These are phyloP conservation scores for Scelioninae gen. 1 DNA, from an alignment of 2,888 invertebrate genomes.

Conservation along the genomic window DNA sequence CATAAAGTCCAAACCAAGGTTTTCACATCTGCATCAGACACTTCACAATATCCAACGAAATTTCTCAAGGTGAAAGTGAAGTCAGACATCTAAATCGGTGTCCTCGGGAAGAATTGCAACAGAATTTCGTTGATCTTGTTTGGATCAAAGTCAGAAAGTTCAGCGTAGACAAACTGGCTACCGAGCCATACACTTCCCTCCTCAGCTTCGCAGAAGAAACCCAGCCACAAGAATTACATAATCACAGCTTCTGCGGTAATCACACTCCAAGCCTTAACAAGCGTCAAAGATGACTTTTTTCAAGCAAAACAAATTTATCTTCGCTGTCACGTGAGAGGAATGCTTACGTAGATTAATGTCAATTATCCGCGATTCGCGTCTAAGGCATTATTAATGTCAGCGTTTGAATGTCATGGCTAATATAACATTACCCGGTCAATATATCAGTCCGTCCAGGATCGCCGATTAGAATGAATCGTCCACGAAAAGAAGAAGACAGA, in stretches of 20 bases:
- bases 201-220: slow-evolving; percentile 36
- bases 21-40: too few relatives aligned
- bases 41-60: too few relatives aligned
- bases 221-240: slow-evolving; percentile 44
- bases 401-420: slow-evolving; percentile 70
- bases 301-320: slow-evolving; percentile 71
- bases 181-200: background rate
- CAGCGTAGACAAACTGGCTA: too few relatives aligned
- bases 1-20: too few relatives aligned
- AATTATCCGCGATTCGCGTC: slow-evolving; percentile 67
- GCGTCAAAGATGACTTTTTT: slow-evolving; percentile 67
- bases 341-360: slow-evolving; percentile 70
- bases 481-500: slow-evolving; percentile 8
- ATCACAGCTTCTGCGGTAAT: slow-evolving; percentile 34
- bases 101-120: slow-evolving; percentile 1
- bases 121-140: too few relatives aligned
- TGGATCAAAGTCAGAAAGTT: too few relatives aligned
- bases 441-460: slow-evolving; percentile 44
- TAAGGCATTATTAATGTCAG: slow-evolving; percentile 62
- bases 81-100: background rate
- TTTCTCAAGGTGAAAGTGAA: too few relatives aligned
- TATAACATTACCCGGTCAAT: slow-evolving; percentile 60
- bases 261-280: slow-evolving; percentile 53
- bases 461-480: slow-evolving; percentile 40
- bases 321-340: slow-evolving; percentile 70